Evolutionary conservation across 1,140 invertebrate species (phyloP).

Genomic region (Atopsyche davidsoni): DNA sequence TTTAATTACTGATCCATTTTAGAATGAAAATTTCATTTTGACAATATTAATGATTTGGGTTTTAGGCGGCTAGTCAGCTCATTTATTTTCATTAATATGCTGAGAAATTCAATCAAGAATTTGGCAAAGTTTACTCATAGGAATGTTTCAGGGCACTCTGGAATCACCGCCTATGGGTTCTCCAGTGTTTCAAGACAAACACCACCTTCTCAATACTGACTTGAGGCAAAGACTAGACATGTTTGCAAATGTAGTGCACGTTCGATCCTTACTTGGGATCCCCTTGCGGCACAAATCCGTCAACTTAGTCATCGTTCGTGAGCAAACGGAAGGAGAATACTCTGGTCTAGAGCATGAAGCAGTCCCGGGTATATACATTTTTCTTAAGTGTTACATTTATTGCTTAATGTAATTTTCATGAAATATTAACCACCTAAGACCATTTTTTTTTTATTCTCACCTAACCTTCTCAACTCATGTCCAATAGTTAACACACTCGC

Average conservation of each 20-base stretch:
- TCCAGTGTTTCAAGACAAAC: constrained; percentile 73
- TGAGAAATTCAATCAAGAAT: too few relatives aligned
- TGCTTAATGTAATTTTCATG: too few relatives aligned
- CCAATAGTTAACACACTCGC: too few relatives aligned
- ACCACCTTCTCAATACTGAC: constrained; percentile 89
- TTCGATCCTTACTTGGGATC: constrained; percentile 79
- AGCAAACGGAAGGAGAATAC: constrained; percentile 95
- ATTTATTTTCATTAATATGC: too few relatives aligned
- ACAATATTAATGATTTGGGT: too few relatives aligned
- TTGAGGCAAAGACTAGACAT: constrained; percentile 77
- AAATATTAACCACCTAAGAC: too few relatives aligned
- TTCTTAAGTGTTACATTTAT: not conserved
- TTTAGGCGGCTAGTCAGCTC: too few relatives aligned
- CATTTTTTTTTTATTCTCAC: too few relatives aligned
- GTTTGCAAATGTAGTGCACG: constrained; percentile 91
- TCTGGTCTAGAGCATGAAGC: constrained; percentile 87
- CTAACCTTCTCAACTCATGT: too few relatives aligned
- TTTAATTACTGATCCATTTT: too few relatives aligned
- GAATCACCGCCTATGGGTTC: constrained; percentile 75
- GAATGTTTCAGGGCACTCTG: constrained; percentile 66
- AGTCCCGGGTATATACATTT: constrained; percentile 46
- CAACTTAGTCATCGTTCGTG: constrained; percentile 88
- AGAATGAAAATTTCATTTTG: too few relatives aligned
- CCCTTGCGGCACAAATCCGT: constrained; percentile 75
- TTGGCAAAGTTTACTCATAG: too few relatives aligned